Evolutionary conservation across 2,113 vertebrate genomes (phyloP).

Genomic region (Melierax canorus): DNA sequence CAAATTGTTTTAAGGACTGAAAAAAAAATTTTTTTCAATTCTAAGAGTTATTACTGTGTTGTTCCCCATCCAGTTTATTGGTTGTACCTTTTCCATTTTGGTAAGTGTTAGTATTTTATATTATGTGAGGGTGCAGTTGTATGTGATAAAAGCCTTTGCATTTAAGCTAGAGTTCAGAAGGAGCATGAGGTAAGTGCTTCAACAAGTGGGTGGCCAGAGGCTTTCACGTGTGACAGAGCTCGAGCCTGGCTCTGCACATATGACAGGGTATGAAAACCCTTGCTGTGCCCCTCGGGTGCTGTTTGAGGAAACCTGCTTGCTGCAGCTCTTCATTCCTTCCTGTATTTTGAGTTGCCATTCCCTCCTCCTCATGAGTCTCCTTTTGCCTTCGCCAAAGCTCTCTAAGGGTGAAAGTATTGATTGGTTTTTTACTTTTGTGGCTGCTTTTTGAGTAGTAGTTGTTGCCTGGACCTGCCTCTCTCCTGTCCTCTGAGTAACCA

Average conservation of each 20-base stretch:
- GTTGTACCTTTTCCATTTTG: neutral
- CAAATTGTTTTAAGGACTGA: neutral
- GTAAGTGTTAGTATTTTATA: neutral
- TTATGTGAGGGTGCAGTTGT: neutral
- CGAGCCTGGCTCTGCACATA: fast-evolving
- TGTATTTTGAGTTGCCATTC: neutral
- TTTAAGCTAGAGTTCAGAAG: neutral
- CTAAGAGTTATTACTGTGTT: neutral
- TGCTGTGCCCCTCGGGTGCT: neutral
- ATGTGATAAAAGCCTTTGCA: neutral
- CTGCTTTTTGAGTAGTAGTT: neutral
- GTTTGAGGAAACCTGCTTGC: neutral
- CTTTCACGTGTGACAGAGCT: neutral
- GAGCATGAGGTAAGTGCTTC: neutral
- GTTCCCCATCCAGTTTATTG: neutral
- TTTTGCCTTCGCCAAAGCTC: neutral
- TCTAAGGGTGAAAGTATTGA: neutral
- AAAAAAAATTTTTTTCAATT: fast-evolving
- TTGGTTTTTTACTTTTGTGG: neutral
- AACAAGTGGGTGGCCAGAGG: neutral
- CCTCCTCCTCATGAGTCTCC: neutral
- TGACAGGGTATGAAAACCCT: neutral
- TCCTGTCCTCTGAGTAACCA: neutral
- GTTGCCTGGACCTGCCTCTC: neutral
- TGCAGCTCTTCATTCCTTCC: neutral